Percentiles rank a stretch among this genome's conserved stretches.
These are phyloP conservation scores for Calliopum simillimum DNA, from an alignment of 2,888 invertebrate genomes.

Conservation along the genomic window DNA sequence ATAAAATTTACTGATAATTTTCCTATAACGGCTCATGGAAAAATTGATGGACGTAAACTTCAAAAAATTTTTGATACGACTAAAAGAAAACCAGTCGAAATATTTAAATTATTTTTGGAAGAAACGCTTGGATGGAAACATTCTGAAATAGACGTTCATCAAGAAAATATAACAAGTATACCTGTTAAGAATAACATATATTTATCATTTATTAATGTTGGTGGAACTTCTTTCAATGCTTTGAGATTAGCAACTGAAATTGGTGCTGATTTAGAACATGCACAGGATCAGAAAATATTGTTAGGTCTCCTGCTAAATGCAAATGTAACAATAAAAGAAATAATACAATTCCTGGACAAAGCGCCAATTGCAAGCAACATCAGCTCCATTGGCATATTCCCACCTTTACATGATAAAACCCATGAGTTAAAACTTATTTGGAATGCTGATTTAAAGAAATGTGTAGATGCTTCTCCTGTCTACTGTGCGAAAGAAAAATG, in stretches of 20 bases:
- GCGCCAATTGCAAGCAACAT: neutral
- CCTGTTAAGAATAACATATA: constrained; percentile 41
- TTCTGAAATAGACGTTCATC: neutral
- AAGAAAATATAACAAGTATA: constrained; percentile 16
- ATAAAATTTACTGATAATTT: constrained; percentile 72
- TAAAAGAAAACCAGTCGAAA: constrained; percentile 66
- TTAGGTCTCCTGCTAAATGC: constrained; percentile 56
- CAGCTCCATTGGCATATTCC: neutral
- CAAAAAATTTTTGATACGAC: constrained; percentile 7
- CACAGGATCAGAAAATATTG: constrained; percentile 52
- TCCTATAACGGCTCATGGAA: constrained; percentile 78
- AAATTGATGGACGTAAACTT: constrained; percentile 66
- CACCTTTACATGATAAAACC: neutral
- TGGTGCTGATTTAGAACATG: constrained; percentile 49
- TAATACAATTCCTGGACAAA: constrained; percentile 48
- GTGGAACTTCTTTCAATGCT: constrained; percentile 62
- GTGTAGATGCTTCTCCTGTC: constrained; percentile 84
- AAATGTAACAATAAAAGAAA: constrained; percentile 45
- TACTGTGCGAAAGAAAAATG: constrained; percentile 60
- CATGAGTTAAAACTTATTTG: constrained; percentile 49
- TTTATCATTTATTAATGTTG: constrained; percentile 51
- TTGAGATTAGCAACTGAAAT: constrained; percentile 57
- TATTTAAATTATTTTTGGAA: constrained; percentile 71
- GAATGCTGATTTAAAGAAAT: constrained; percentile 71
- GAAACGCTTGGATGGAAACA: constrained; percentile 51